Conservation (phyloP, 1,140 invertebrate genomes). For the Acromyrmex echinatior region DNA sequence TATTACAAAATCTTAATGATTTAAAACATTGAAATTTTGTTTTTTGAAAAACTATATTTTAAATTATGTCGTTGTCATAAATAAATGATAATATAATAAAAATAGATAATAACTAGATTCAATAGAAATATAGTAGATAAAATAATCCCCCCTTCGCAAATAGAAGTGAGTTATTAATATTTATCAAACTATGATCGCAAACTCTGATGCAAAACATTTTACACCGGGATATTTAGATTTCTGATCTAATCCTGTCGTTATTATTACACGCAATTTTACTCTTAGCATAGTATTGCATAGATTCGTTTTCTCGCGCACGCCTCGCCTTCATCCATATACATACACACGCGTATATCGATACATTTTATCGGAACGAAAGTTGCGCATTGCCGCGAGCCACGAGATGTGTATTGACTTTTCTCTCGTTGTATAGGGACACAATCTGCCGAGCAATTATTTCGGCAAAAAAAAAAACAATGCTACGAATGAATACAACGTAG, state of each 20-base stretch:
- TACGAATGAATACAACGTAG: slow-evolving; percentile 26
- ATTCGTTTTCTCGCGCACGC: not conserved
- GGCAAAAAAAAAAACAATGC: not conserved
- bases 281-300: not conserved
- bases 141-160: not conserved
- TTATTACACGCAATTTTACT: not conserved
- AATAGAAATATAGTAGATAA: not conserved
- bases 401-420: slow-evolving; percentile 21
- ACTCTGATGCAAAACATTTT: not conserved
- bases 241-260: not conserved
- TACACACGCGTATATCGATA: not conserved
- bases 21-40: too few species aligned
- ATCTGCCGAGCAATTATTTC: slow-evolving; percentile 35
- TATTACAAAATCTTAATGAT: too few species aligned
- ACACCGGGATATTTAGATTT: not conserved
- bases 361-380: not conserved
- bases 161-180: not conserved
- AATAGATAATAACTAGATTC: too few species aligned
- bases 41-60: too few species aligned
- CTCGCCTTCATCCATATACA: not conserved
- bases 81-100: too few species aligned
- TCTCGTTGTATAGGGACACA: not conserved
- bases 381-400: not conserved
- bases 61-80: too few species aligned
- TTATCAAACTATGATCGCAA: not conserved